These are phyloP conservation scores for Pyrocoelia pectoralis DNA, from an alignment of 2,888 invertebrate species.

Conservation along the genomic window DNA sequence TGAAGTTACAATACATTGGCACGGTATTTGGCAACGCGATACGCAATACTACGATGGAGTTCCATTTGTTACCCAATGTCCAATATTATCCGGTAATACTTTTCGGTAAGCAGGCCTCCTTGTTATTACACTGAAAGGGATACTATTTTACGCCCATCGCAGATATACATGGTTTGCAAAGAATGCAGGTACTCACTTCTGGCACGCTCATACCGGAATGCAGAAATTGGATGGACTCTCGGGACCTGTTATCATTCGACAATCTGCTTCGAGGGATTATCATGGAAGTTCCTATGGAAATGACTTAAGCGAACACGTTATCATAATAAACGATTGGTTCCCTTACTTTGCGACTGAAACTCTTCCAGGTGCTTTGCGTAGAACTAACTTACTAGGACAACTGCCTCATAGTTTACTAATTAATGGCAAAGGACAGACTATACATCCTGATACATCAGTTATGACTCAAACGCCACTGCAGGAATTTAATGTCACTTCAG, in stretches of 20 bases:
- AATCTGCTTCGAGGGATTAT: conserved; percentile 84
- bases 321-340: conserved; percentile 88
- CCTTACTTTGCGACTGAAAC: conserved; percentile 87
- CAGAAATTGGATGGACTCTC: conserved; percentile 89
- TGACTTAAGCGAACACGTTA: conserved; percentile 88
- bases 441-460: conserved; percentile 88
- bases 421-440: conserved; percentile 91
- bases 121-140: too few relatives aligned
- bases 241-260: conserved; percentile 84
- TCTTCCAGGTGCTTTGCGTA: conserved; percentile 78
- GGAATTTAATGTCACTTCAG: conserved; percentile 88
- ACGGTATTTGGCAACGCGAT: conserved; percentile 87
- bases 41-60: conserved; percentile 92
- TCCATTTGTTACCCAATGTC: conserved; percentile 92
- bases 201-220: conserved; percentile 90
- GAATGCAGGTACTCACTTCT: conserved; percentile 90
- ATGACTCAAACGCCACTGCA: conserved; percentile 90
- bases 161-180: conserved; percentile 87
- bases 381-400: conserved; percentile 70
- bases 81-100: conserved; percentile 90
- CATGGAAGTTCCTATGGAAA: conserved; percentile 87
- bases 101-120: conserved; percentile 75
- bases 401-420: conserved; percentile 87
- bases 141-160: conserved; percentile 26
- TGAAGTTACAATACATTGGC: conserved; percentile 94